A percentile compares a stretch with the other conserved stretches of the same genome.
phyloP scores from a whole-genome alignment of 37 sponge, comb jelly and placozoan species.

The Ephydatia muelleri region DNA sequence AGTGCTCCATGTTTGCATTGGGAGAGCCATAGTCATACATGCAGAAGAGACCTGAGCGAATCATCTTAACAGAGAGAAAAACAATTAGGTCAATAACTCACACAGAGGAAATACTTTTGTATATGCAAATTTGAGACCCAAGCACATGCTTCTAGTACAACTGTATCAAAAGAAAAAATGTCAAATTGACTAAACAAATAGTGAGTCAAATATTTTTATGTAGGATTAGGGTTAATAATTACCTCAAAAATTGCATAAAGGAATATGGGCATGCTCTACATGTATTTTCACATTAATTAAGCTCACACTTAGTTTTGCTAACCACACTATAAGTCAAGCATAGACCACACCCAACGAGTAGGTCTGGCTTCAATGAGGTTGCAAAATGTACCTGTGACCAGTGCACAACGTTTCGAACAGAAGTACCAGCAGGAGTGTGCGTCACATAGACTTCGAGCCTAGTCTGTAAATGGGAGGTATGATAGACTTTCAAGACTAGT shows the following conservation, averaged over 20 bases:
- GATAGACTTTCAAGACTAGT: no score
- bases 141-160: no score
- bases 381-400: conserved; percentile 63
- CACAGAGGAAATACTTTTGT: no score
- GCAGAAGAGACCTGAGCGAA: conserved; percentile 49
- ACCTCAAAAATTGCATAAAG: neutral
- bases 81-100: no score
- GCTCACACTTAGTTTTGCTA: conserved; percentile 1
- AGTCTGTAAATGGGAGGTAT: conserved; percentile 27
- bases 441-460: conserved; percentile 79
- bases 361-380: neutral
- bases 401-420: conserved; percentile 81
- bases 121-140: no score
- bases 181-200: neutral
- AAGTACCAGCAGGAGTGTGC: conserved; percentile 95
- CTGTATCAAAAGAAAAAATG: neutral
- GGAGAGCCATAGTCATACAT: conserved; percentile 73
- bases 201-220: neutral
- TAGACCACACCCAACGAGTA: neutral
- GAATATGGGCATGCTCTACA: neutral
- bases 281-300: neutral
- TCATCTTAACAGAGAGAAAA: neutral
- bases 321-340: neutral
- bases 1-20: conserved; percentile 45
- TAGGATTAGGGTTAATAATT: neutral